phyloP scores from a whole-genome alignment of 2,888 invertebrate species.

The Phytoseiulus persimilis region DNA sequence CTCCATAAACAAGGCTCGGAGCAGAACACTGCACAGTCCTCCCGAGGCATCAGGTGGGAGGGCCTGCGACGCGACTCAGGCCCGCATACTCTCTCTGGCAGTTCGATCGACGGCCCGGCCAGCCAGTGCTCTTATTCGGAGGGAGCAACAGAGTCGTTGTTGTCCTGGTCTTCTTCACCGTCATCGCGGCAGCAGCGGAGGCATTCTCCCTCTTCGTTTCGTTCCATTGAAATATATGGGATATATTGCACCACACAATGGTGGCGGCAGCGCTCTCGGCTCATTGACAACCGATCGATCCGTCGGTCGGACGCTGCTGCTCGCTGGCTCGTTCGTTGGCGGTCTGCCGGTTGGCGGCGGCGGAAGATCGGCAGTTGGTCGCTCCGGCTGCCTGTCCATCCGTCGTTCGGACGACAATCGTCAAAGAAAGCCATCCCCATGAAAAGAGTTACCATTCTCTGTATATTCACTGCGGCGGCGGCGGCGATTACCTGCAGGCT shows the following conservation, averaged over 20 bases:
- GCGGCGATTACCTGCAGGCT: background rate
- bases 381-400: too few species aligned
- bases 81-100: background rate
- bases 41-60: background rate
- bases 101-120: background rate
- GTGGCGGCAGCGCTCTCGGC: background rate
- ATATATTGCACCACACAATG: background rate
- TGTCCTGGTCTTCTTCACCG: background rate
- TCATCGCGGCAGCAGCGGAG: background rate
- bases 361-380: background rate
- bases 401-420: background rate
- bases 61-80: background rate
- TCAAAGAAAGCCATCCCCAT: background rate
- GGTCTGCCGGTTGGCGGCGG: background rate
- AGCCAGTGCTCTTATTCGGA: background rate
- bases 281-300: background rate
- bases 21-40: background rate
- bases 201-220: background rate
- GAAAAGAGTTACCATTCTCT: background rate
- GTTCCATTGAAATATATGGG: background rate
- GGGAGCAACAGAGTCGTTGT: constrained; percentile 5
- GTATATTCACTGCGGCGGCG: background rate
- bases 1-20: background rate
- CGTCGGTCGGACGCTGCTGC: background rate
- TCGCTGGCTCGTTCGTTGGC: background rate